phyloP scores from a whole-genome alignment of 2,888 invertebrate genomes.

The Pasiphila rectangulata region DNA sequence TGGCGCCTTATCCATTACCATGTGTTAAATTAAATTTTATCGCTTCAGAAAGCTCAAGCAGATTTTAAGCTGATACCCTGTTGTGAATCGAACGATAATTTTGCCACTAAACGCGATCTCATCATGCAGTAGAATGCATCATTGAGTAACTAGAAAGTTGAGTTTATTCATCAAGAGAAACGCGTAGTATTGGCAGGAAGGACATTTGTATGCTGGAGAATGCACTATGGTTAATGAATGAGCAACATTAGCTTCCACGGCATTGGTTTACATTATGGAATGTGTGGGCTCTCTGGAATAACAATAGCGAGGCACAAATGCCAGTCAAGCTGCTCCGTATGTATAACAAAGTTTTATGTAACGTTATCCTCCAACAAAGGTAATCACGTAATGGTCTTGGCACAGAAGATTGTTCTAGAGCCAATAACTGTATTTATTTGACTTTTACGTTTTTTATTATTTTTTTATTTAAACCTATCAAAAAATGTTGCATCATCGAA shows the following conservation, averaged over 20 bases:
- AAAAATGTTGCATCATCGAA: too few species aligned
- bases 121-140: neutral
- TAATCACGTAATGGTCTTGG: constrained; percentile 37
- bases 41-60: constrained; percentile 41
- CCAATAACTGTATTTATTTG: neutral
- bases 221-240: constrained; percentile 63
- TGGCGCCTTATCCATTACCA: constrained; percentile 50
- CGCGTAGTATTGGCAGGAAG: constrained; percentile 38
- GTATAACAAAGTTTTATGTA: constrained; percentile 20
- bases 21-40: constrained; percentile 45
- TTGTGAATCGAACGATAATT: neutral
- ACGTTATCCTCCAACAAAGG: constrained; percentile 30
- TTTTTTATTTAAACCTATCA: too few species aligned
- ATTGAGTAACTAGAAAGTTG: constrained; percentile 50
- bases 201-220: constrained; percentile 64
- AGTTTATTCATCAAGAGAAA: constrained; percentile 11
- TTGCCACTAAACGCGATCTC: neutral
- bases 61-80: neutral
- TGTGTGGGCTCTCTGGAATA: constrained; percentile 51
- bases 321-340: neutral
- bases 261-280: constrained; percentile 47
- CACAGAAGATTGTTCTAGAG: constrained; percentile 28
- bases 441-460: neutral
- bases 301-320: constrained; percentile 38
- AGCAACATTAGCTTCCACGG: constrained; percentile 51